Percentiles rank a stretch among this genome's conserved stretches.
These are phyloP conservation scores for Hartigia nigra DNA, from an alignment of 2,888 invertebrate genomes.

Conservation along the genomic window DNA sequence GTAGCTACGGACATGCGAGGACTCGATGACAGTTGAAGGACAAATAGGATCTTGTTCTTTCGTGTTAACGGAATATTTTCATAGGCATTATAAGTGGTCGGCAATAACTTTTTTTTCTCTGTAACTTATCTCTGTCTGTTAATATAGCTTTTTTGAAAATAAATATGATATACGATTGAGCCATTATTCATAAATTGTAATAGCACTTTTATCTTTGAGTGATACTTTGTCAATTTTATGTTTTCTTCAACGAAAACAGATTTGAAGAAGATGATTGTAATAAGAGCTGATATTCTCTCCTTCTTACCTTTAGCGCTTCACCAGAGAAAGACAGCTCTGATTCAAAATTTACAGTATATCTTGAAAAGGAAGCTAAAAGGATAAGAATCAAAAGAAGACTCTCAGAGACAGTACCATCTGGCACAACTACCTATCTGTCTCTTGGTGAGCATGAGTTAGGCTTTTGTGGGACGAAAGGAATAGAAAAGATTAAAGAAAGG, in stretches of 20 bases:
- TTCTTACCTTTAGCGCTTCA: background rate
- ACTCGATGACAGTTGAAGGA: background rate
- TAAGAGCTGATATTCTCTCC: background rate
- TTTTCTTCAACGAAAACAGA: background rate
- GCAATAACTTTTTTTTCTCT: background rate
- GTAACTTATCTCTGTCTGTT: background rate
- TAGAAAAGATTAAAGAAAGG: slow-evolving; percentile 5
- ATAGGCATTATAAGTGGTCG: too few relatives aligned
- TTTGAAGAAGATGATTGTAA: background rate
- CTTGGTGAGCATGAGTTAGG: background rate
- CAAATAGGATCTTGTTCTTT: background rate
- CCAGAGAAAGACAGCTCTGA: background rate
- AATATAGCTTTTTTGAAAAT: background rate
- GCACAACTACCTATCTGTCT: background rate
- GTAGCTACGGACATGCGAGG: background rate
- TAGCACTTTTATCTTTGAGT: background rate
- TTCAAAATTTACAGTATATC: background rate
- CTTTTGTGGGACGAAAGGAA: background rate
- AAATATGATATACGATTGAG: background rate
- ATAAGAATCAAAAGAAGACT: background rate
- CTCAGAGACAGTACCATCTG: background rate
- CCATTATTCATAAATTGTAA: background rate
- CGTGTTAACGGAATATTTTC: background rate
- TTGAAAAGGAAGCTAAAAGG: background rate
- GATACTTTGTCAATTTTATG: background rate